A percentile compares a stretch with the other conserved stretches of the same genome.
Evolutionary conservation across 2,113 vertebrate genomes (phyloP).

Genomic region (Odobenus rosmarus): DNA sequence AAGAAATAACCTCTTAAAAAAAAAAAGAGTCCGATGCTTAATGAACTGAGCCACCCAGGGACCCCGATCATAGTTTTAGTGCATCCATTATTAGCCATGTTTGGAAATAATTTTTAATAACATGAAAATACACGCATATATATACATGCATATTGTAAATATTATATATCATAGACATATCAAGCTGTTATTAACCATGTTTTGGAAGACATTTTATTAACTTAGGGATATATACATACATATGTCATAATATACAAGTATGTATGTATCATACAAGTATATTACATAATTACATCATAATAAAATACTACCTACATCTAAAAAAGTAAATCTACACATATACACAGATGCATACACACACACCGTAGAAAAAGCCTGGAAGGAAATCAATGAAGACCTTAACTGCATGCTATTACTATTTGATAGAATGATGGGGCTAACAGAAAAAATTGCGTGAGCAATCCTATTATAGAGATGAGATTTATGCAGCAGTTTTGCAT

Average conservation of each 20-base stretch:
- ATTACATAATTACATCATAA: neutral
- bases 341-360: neutral
- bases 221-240: neutral
- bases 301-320: neutral
- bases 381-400: neutral
- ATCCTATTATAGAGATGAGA: neutral
- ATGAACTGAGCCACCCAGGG: neutral
- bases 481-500: neutral
- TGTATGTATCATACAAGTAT: neutral
- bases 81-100: neutral
- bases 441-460: neutral
- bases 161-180: neutral
- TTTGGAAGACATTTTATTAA: slow-evolving; percentile 33
- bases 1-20: no score
- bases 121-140: neutral
- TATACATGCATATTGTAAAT: neutral
- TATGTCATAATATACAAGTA: neutral
- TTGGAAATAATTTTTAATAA: slow-evolving; percentile 42
- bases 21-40: neutral
- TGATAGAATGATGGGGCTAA: neutral
- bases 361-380: neutral
- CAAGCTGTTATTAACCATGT: neutral
- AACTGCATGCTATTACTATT: neutral
- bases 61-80: neutral
- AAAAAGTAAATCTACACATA: neutral